Percentiles rank a stretch among this genome's conserved stretches.
These are phyloP conservation scores for Drosophila tristis DNA, from an alignment of 1,140 invertebrate genomes.

Conservation along the genomic window DNA sequence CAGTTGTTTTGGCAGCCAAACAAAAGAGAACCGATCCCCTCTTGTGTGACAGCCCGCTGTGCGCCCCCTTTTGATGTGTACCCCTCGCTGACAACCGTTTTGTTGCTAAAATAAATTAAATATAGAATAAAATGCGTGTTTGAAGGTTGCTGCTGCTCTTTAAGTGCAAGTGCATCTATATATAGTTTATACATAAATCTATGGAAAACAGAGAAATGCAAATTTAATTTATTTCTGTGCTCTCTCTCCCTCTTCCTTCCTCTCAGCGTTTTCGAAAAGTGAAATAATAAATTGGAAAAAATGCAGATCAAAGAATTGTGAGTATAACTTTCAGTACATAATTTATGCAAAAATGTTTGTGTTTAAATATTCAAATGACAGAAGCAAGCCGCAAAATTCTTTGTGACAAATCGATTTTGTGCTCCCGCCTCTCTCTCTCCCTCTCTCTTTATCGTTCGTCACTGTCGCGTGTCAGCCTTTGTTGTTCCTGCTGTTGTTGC, in stretches of 20 bases:
- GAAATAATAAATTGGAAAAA: constrained; percentile 55
- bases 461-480: constrained; percentile 19
- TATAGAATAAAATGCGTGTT: constrained; percentile 52
- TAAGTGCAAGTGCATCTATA: constrained; percentile 45
- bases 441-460: neutral
- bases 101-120: constrained; percentile 40
- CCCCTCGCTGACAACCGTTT: no score
- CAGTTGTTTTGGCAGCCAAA: constrained; percentile 18
- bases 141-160: constrained; percentile 43
- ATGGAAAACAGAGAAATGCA: constrained; percentile 44
- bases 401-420: constrained; percentile 77
- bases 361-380: constrained; percentile 27
- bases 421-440: constrained; percentile 38
- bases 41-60: neutral
- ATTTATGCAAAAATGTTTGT: constrained; percentile 4
- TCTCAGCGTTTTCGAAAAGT: constrained; percentile 26
- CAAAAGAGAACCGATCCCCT: neutral
- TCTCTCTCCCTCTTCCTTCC: constrained; percentile 17
- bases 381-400: constrained; percentile 47
- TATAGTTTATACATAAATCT: constrained; percentile 1
- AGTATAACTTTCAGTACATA: constrained; percentile 38
- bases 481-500: constrained; percentile 29
- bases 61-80: no score
- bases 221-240: constrained; percentile 40
- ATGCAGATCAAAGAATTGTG: constrained; percentile 80